Conservation (phyloP, 2,888 invertebrate species). For the Omphaloscelis lunosa region DNA sequence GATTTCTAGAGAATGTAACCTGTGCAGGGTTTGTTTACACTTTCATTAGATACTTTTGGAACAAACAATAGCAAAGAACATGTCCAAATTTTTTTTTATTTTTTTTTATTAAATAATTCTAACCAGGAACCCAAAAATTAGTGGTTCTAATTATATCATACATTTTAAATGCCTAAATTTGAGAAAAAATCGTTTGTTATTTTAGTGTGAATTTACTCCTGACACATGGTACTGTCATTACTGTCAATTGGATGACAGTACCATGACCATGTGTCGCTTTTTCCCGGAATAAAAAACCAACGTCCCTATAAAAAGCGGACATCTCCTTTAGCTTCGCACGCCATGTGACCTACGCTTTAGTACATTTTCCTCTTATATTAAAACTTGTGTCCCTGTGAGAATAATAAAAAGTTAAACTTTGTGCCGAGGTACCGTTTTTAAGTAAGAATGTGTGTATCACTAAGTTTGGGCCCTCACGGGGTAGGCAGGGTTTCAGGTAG, state of each 20-base stretch:
- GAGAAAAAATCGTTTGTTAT: too few species aligned
- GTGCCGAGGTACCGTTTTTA: conserved; percentile 35
- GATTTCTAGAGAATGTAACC: neutral
- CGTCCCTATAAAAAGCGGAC: too few species aligned
- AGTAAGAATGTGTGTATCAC: conserved; percentile 58
- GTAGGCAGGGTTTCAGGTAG: conserved; percentile 27
- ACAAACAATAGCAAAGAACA: neutral
- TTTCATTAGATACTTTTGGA: neutral
- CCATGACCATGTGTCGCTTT: too few species aligned
- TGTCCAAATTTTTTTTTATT: too few species aligned
- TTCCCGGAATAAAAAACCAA: too few species aligned
- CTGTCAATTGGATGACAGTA: too few species aligned
- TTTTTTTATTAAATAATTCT: too few species aligned
- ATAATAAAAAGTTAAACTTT: conserved; percentile 48
- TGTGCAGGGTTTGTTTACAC: neutral
- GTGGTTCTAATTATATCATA: neutral
- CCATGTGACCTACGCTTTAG: neutral
- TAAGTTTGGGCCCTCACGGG: conserved; percentile 42
- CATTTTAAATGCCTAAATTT: too few species aligned
- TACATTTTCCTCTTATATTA: conserved; percentile 21
- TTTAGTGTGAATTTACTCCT: too few species aligned
- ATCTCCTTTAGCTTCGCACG: neutral
- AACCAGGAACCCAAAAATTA: too few species aligned
- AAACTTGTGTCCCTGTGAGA: conserved; percentile 50
- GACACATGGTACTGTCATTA: too few species aligned